Base-by-base conservation (phyloP, 2,113 vertebrate genomes). In the Cygnus atratus region DNA sequence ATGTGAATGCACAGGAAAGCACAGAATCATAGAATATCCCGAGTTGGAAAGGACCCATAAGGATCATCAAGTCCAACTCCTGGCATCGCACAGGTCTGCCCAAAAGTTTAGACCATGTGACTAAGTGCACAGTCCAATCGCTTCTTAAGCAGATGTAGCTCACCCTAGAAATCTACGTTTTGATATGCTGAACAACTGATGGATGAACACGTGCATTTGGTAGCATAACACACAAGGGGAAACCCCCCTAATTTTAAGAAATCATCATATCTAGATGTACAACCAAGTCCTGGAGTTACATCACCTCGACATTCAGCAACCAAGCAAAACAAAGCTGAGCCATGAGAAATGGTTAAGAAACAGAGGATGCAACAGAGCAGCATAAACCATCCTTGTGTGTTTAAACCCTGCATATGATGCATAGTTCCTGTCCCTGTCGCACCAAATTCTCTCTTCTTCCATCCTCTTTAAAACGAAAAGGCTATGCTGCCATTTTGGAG, bases 221-320 rank as follows among this genome's bases (percentile, higher is more conserved):
- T 2, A 55, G 31, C 2, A 1, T 8, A 67, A 88, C 11, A 21
- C 17, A 46, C 0, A 0, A 20, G 11, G 25, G 16, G 72, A 79
- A 80, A 25, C 31, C 37, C 28, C 68, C 9, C 5, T 17, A 29
- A 41, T 21, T 28, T 37, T 2, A 50, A 18, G 13, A 55, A 80
- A 62, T 20, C 13, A n/a, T 6, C 12, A 26, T 71, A 33, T 3
- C 10, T 31, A 41, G 70, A 6, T 43, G 71, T n/a, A 48, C 18
- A 13, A 52, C 13, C 50, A 25, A 8, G 6, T n/a, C 26, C 62
- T 79, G n/a, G 14, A 72, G n/a, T 57, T 70, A 3, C 10, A 73
- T 19, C 11, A 13, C 28, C 48, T 68, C 5, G 0, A 28, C 9
- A 37, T 44, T 86, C 58, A 55, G 12, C 63, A 80, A 80, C 16